These are phyloP conservation scores for Chaenodraco wilsoni DNA, from an alignment of 2,797 vertebrate genomes.

Conservation along the genomic window DNA sequence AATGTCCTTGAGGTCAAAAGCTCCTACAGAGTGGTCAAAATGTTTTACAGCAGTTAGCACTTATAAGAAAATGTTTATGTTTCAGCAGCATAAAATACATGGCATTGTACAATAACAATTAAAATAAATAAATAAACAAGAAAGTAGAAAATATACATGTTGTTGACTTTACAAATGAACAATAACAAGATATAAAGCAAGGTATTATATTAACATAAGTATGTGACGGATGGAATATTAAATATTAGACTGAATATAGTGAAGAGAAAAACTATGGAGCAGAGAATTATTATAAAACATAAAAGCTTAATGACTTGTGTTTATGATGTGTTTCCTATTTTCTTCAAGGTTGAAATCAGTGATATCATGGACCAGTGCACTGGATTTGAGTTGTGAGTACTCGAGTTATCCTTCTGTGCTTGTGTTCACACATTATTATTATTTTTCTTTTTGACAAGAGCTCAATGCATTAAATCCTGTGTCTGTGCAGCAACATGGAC, in stretches of 20 bases:
- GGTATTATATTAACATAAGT: too few species aligned
- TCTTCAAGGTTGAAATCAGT: constrained; percentile 87
- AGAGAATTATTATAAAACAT: not conserved
- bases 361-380: constrained; percentile 98
- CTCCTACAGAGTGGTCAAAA: not conserved
- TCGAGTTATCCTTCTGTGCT: not conserved
- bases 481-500: constrained; percentile 90
- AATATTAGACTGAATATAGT: too few species aligned
- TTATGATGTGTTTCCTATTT: not conserved
- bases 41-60: too few species aligned
- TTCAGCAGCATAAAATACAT: too few species aligned
- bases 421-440: not conserved
- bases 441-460: not conserved
- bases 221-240: too few species aligned
- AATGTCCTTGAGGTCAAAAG: not conserved
- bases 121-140: too few species aligned
- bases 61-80: too few species aligned
- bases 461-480: not conserved
- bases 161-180: too few species aligned
- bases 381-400: constrained; percentile 97
- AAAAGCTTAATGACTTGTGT: not conserved
- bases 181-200: too few species aligned
- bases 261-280: too few species aligned
- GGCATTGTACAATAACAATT: too few species aligned
- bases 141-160: too few species aligned